phyloP scores from a whole-genome alignment of 2,797 vertebrate genomes.

The Potorous gilbertii region DNA sequence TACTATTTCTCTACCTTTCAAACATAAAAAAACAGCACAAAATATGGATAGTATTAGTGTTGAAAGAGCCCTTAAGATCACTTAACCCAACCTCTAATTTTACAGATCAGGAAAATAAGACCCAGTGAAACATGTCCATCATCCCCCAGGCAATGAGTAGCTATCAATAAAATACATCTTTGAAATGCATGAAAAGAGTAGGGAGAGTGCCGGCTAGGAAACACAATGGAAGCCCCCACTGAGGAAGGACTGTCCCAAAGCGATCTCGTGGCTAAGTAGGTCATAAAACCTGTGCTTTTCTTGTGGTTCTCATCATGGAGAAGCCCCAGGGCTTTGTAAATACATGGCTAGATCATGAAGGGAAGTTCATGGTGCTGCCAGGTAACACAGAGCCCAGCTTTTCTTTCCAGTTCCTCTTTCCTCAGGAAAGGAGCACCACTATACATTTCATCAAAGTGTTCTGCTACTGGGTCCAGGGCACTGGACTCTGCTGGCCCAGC shows the following conservation, averaged over 20 bases:
- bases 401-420: slow-evolving; percentile 14
- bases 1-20: background rate
- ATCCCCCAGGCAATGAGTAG: slow-evolving; percentile 18
- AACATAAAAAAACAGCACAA: background rate
- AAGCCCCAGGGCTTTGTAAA: background rate
- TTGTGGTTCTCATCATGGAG: background rate
- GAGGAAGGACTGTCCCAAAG: background rate
- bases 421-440: background rate
- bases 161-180: slow-evolving; percentile 21
- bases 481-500: background rate
- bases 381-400: slow-evolving; percentile 15
- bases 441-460: background rate
- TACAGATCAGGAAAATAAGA: slow-evolving; percentile 40
- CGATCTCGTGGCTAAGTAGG: background rate
- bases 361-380: background rate
- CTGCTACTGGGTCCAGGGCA: slow-evolving; percentile 11
- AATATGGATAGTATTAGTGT: background rate
- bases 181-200: background rate
- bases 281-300: background rate
- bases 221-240: background rate
- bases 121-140: slow-evolving; percentile 31
- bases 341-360: background rate
- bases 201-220: background rate
- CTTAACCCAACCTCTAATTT: background rate
- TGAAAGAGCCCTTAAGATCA: background rate